These are phyloP conservation scores for Dryadula phaetusa DNA, from an alignment of 2,888 invertebrate species.

Conservation along the genomic window DNA sequence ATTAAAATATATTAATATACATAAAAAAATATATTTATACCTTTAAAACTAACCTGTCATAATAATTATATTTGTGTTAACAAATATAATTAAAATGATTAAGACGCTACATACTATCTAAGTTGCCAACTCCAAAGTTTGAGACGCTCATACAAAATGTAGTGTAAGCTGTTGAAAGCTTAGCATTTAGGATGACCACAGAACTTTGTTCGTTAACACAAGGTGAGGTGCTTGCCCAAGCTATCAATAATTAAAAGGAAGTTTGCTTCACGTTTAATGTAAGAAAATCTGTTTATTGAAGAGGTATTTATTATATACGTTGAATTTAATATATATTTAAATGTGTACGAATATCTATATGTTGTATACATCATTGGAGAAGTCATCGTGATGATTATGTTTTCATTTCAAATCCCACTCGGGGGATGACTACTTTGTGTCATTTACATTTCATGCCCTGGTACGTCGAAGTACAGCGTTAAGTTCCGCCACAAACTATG, in stretches of 20 bases:
- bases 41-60: background rate
- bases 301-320: too few relatives aligned
- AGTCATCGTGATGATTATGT: too few relatives aligned
- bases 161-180: constrained; percentile 43
- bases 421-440: too few relatives aligned
- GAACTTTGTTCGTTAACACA: constrained; percentile 40
- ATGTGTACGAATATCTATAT: too few relatives aligned
- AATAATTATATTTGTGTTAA: background rate
- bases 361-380: too few relatives aligned
- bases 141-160: constrained; percentile 42
- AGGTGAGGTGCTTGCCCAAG: constrained; percentile 33
- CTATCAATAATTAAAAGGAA: constrained; percentile 26
- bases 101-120: constrained; percentile 1
- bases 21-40: too few relatives aligned
- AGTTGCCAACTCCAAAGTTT: constrained; percentile 35
- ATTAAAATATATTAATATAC: too few relatives aligned
- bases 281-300: background rate
- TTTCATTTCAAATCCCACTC: too few relatives aligned
- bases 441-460: too few relatives aligned
- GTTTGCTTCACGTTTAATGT: background rate
- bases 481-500: too few relatives aligned
- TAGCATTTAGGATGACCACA: constrained; percentile 43
- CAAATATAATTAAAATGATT: background rate
- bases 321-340: constrained; percentile 3
- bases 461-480: too few relatives aligned